Evolutionary conservation across 2,797 vertebrate genomes (phyloP).

Genomic region (Psittacula echo): DNA sequence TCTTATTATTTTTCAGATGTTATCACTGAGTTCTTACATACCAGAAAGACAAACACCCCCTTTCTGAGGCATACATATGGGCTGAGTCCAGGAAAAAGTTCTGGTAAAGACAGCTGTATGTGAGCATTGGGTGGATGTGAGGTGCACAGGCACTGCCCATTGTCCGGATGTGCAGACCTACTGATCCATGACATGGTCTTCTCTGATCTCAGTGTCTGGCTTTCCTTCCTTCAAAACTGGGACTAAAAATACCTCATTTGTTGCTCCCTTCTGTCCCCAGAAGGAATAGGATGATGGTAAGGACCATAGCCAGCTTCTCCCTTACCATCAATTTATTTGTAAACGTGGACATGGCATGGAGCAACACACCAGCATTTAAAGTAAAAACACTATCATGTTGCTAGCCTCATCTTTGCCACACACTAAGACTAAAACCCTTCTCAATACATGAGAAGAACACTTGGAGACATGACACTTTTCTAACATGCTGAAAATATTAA

Average conservation of each 20-base stretch:
- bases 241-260: not conserved
- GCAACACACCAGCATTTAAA: not conserved
- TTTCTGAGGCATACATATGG: not conserved
- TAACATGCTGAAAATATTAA: not conserved
- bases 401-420: not conserved
- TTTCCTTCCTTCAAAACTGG: not conserved
- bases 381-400: not conserved
- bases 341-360: not conserved
- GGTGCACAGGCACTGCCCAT: too few species aligned
- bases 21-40: not conserved
- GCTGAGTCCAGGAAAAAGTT: not conserved
- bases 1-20: not conserved
- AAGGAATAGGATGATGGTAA: not conserved
- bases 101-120: not conserved
- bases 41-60: not conserved
- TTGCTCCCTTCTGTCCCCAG: not conserved
- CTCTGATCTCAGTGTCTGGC: accelerated
- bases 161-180: not conserved
- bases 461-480: not conserved
- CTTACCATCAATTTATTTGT: not conserved
- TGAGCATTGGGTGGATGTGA: not conserved
- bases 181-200: not conserved
- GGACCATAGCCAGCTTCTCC: not conserved
- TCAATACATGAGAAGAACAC: not conserved
- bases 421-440: not conserved